Conservation (phyloP, 92 coral and sea anemone species). For the Parazoanthus swiftii region DNA sequence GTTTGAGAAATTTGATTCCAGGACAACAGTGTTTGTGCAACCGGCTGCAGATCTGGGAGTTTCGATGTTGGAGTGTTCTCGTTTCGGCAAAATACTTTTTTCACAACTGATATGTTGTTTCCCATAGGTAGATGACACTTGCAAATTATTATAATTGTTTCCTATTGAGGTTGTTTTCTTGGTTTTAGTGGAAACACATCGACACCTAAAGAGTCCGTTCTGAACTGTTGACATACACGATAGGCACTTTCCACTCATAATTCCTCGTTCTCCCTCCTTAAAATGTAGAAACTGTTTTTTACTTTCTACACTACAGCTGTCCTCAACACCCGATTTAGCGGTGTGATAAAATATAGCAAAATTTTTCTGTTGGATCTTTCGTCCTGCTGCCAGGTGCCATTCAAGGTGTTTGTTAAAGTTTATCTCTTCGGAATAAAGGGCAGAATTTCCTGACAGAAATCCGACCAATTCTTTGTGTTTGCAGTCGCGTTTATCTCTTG, state of each 20-base stretch:
- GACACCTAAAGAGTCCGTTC: neutral
- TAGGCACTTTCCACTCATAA: neutral
- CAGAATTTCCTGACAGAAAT: constrained; percentile 21
- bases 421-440: neutral
- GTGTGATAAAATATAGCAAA: neutral
- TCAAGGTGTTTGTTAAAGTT: neutral
- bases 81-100: neutral
- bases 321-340: neutral
- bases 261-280: neutral
- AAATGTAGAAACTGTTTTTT: neutral
- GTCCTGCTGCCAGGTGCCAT: neutral
- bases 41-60: neutral
- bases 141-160: neutral
- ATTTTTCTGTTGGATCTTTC: neutral
- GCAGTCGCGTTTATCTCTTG: constrained; percentile 57
- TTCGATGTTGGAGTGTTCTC: neutral
- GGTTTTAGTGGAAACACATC: neutral
- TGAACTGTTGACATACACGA: neutral
- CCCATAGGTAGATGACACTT: neutral
- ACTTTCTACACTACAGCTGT: neutral
- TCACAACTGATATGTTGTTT: neutral
- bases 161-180: neutral
- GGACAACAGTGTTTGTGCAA: neutral
- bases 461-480: constrained; percentile 50
- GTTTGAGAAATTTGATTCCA: neutral